phyloP scores from a whole-genome alignment of 2,797 vertebrate species.

The Nasua narica region DNA sequence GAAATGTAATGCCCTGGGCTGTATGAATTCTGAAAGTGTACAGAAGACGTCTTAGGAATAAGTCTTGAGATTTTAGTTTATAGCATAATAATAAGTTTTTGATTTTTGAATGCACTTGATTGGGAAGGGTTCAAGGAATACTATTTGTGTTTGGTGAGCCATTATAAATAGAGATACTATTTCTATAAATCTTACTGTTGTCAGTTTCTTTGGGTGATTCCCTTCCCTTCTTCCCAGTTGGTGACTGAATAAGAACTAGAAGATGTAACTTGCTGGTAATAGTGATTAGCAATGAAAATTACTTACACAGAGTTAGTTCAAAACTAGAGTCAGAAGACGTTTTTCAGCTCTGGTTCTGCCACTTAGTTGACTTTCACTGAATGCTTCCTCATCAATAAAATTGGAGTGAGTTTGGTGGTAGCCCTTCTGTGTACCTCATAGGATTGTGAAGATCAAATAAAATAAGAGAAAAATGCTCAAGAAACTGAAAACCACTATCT shows the following conservation, averaged over 20 bases:
- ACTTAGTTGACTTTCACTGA: neutral
- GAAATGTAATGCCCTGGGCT: neutral
- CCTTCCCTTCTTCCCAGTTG: neutral
- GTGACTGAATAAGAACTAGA: neutral
- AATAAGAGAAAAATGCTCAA: neutral
- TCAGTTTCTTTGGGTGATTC: conserved; percentile 11
- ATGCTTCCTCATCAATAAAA: conserved; percentile 17
- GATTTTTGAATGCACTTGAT: neutral
- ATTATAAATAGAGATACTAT: neutral
- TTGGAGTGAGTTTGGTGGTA: neutral
- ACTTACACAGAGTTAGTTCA: neutral
- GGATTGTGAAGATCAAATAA: conserved; percentile 4
- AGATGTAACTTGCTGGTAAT: neutral
- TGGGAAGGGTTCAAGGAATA: neutral
- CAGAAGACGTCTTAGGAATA: neutral
- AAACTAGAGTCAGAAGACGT: neutral
- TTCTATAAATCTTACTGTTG: neutral
- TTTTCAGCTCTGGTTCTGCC: neutral
- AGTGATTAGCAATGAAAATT: neutral
- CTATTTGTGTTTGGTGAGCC: neutral
- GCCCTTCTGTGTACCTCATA: neutral
- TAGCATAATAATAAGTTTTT: neutral
- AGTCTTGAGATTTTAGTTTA: conserved; percentile 6
- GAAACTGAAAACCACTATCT: neutral
- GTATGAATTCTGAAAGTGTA: neutral